Base-by-base conservation (phyloP, 2,888 invertebrate species). In the Zeuzera pyrina region DNA sequence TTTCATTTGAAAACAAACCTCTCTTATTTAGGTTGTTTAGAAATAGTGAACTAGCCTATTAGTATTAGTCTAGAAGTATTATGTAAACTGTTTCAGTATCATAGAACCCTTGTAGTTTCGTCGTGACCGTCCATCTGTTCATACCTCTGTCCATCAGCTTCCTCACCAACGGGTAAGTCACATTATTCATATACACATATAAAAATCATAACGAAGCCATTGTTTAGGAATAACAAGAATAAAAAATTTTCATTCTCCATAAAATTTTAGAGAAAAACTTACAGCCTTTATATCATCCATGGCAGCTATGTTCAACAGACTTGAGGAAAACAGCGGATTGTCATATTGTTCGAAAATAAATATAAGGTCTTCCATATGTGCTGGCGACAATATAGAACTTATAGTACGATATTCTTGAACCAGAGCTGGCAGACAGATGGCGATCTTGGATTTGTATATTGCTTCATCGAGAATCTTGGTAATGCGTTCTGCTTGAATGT, bases 401-500 rank as follows among this genome's bases (percentile, higher is more conserved):
- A 81, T 55, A 2, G 60, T 61, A 8, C 54, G 49, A 41, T 66
- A 78, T 37, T 83, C 78, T 22, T 71, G 62, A 6, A 81, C 77
- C 24, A 78, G 49, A 8, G 54, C 43, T 0, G 77, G 70, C 2
- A 83, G 53, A 35, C 72, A 74, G 3, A 79, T 41, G 1, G 77
- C 66, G n/a, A 86, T 53, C 40, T 77, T 73, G 8, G 79, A 68
- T 46, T 85, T 84, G 33, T 71, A 68, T 2, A 86, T 60, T 0
- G 78, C 63, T 34, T 79, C 84, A 34, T 84, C 72, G 4, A 87
- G 45, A 31, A 87, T 81, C 43, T 78, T 78, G 0, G 83, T 72
- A 28, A 87, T 78, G 15, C 87, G 68, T 35, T 86, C 84, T 2
- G 78, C 69, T 58, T 86, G 85, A 31, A 88, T 86, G 38, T 69